Percentiles rank a stretch among this genome's conserved stretches.
These are phyloP conservation scores for Ophiodon elongatus DNA, from an alignment of 2,113 vertebrate genomes.

Conservation along the genomic window DNA sequence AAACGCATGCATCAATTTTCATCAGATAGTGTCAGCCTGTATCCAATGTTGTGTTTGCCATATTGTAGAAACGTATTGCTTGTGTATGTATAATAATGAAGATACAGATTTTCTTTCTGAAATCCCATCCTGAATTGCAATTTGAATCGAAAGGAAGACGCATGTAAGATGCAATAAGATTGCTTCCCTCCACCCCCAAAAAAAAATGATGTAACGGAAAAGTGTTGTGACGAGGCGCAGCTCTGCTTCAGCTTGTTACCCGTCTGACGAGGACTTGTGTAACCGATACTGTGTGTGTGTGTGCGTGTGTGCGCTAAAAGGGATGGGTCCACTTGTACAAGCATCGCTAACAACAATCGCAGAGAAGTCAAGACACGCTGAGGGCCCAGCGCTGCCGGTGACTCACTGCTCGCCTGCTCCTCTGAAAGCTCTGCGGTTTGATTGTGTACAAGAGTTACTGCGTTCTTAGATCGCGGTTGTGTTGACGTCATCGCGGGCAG, in stretches of 20 bases:
- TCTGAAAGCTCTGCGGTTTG: not conserved
- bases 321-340: constrained; percentile 14
- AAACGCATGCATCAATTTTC: not conserved
- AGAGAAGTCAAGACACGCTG: not conserved
- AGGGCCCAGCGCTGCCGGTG: not conserved
- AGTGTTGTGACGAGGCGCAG: not conserved
- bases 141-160: not conserved
- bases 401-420: not conserved
- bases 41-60: not conserved
- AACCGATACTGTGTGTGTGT: constrained; percentile 30
- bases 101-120: not conserved
- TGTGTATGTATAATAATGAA: not conserved
- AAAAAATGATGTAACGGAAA: too few species aligned
- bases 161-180: not conserved
- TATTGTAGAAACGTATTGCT: not conserved
- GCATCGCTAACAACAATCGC: constrained; percentile 1
- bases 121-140: not conserved
- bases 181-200: not conserved
- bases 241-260: not conserved
- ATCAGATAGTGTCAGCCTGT: not conserved
- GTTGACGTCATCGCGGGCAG: not conserved
- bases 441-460: not conserved
- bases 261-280: not conserved
- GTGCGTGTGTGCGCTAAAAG: constrained; percentile 24
- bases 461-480: not conserved